Evolutionary conservation across 2,888 invertebrate genomes (phyloP).

Genomic region (Sminthurides aquaticus): DNA sequence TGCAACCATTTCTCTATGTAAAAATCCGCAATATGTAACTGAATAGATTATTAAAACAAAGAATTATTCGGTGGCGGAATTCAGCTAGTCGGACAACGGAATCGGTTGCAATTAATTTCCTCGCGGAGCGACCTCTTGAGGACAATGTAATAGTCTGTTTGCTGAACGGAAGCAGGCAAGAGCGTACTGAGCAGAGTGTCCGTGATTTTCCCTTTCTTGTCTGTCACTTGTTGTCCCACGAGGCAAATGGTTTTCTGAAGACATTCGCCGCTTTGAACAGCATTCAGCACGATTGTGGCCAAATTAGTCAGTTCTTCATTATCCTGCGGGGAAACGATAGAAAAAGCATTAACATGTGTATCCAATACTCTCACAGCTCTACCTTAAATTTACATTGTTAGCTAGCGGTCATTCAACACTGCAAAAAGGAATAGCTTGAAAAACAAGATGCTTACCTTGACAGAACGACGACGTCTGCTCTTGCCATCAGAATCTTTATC

Average conservation of each 20-base stretch:
- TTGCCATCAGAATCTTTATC: not conserved
- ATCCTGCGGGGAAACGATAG: too few relatives aligned
- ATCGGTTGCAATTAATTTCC: conserved; percentile 31
- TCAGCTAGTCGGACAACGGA: conserved; percentile 30
- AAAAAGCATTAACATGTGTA: too few relatives aligned
- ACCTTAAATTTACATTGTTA: too few relatives aligned
- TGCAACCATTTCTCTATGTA: too few relatives aligned
- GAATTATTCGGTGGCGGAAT: too few relatives aligned
- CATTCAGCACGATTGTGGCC: conserved; percentile 37
- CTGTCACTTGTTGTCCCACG: conserved; percentile 35
- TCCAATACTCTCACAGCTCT: too few relatives aligned
- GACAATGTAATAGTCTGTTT: conserved; percentile 34
- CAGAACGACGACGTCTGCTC: not conserved
- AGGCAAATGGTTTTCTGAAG: conserved; percentile 40
- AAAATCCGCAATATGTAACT: too few relatives aligned
- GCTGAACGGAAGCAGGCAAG: conserved; percentile 33
- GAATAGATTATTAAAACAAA: too few relatives aligned
- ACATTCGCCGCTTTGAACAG: conserved; percentile 40
- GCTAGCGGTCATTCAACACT: too few relatives aligned
- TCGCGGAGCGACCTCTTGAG: conserved; percentile 35
- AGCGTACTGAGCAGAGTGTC: conserved; percentile 33
- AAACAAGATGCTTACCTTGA: not conserved
- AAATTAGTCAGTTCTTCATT: conserved; percentile 26
- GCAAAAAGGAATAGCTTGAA: too few relatives aligned
- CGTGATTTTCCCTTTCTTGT: conserved; percentile 23